These are phyloP conservation scores for Regulus satrapa DNA, from an alignment of 2,113 vertebrate species.

Conservation along the genomic window DNA sequence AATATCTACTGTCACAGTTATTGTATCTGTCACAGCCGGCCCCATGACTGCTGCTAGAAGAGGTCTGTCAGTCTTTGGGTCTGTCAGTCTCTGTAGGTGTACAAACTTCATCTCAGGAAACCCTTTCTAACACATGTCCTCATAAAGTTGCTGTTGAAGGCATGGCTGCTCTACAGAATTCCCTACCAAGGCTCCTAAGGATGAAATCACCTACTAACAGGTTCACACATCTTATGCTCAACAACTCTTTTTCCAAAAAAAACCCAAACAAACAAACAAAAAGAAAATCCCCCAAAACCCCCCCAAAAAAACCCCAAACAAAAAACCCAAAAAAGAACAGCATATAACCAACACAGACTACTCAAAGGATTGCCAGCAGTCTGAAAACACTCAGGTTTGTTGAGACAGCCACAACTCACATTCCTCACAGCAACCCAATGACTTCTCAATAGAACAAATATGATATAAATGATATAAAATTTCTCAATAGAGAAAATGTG, in stretches of 20 bases:
- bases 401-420: not conserved
- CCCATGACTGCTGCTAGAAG: fast-evolving
- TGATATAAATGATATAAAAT: too few relatives aligned
- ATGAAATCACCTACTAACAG: not conserved
- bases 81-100: not conserved
- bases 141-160: not conserved
- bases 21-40: not conserved
- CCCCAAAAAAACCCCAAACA: too few relatives aligned
- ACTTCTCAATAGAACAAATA: too few relatives aligned
- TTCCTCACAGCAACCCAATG: not conserved
- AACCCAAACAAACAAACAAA: too few relatives aligned
- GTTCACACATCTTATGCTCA: not conserved
- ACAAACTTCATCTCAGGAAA: not conserved
- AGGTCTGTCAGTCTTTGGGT: too few relatives aligned
- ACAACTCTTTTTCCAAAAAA: not conserved
- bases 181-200: not conserved
- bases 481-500: not conserved
- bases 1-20: not conserved
- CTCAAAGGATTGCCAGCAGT: not conserved
- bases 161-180: not conserved
- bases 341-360: not conserved
- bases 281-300: too few relatives aligned
- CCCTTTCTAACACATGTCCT: not conserved
- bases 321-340: too few relatives aligned
- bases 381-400: not conserved